Percentiles rank a stretch among this genome's conserved stretches.
These are phyloP conservation scores for Lanius ludovicianus DNA, from an alignment of 2,113 vertebrate genomes.

Conservation along the genomic window DNA sequence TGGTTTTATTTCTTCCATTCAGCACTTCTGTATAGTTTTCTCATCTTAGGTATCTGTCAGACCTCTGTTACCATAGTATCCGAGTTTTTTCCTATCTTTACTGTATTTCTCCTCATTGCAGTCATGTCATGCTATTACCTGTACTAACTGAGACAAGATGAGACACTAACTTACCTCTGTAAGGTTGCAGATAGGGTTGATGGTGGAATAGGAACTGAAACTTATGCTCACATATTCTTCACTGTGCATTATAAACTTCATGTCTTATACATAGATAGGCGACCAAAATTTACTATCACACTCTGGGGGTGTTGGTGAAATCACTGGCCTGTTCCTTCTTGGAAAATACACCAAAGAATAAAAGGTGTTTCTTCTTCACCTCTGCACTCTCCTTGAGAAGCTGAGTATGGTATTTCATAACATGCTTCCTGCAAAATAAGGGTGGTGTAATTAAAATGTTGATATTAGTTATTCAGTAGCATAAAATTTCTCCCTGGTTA, in stretches of 20 bases:
- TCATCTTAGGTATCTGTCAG: not conserved
- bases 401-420: not conserved
- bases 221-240: not conserved
- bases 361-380: not conserved
- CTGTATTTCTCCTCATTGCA: not conserved
- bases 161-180: not conserved
- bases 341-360: not conserved
- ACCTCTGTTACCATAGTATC: not conserved
- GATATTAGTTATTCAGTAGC: not conserved
- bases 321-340: not conserved
- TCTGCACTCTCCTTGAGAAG: not conserved
- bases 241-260: not conserved
- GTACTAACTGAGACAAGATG: not conserved
- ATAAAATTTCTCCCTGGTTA: not conserved
- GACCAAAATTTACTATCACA: not conserved
- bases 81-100: not conserved
- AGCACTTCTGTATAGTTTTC: not conserved
- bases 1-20: not conserved
- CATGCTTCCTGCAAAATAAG: not conserved
- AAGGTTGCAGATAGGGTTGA: rapidly evolving
- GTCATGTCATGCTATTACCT: not conserved
- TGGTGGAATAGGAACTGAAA: not conserved
- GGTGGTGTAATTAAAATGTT: not conserved
- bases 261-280: not conserved
- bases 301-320: rapidly evolving